Evolutionary conservation across 2,888 invertebrate genomes (phyloP), one percentile per base, ranked within the genome.

Genomic region (Torymus tubicola): DNA sequence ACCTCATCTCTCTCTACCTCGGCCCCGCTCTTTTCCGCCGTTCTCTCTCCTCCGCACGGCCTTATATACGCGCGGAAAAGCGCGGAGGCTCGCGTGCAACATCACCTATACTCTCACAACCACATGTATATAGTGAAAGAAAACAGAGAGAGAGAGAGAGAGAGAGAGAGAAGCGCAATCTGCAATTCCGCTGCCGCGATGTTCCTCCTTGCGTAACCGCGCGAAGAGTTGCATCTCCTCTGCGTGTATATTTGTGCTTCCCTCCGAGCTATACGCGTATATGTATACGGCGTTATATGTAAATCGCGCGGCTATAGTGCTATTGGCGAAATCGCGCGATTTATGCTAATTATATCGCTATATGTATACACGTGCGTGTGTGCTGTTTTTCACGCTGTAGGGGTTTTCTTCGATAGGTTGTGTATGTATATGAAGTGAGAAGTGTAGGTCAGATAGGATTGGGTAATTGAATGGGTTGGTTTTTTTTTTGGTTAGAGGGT

Each of bases 271-370:
- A 24, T 31, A 31, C 50, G 31, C 21, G 21, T n/a, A n/a, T n/a
- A n/a, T n/a, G n/a, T n/a, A n/a, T n/a, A n/a, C 42, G 42, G 42
- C 42, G 42, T 42, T 42, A 42, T 42, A 78, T 70, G 77, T 65
- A 78, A 78, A 78, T 78, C 78, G 16, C 69, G 42, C 42, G 42
- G 42, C n/a, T n/a, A n/a, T n/a, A n/a, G n/a, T 16, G 50, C 70
- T 61, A 78, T 78, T 78, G 77, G 58, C 71, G 77, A 78, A 78
- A 78, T 78, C 77, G 58, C 50, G 55, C 63, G 31, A 55, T 63
- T 61, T 68, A 68, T 68, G 61, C n/a, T 42, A 42, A 42, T 42
- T 42, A 8, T 1, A 8, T 1, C 42, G 42, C 8, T 1, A 8
- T 1, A 8, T 8, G 21, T 21, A 21, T 2, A 2, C 2, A 2